Conservation (phyloP, 1,140 invertebrate genomes). For the Zaprionus gabonicus region DNA sequence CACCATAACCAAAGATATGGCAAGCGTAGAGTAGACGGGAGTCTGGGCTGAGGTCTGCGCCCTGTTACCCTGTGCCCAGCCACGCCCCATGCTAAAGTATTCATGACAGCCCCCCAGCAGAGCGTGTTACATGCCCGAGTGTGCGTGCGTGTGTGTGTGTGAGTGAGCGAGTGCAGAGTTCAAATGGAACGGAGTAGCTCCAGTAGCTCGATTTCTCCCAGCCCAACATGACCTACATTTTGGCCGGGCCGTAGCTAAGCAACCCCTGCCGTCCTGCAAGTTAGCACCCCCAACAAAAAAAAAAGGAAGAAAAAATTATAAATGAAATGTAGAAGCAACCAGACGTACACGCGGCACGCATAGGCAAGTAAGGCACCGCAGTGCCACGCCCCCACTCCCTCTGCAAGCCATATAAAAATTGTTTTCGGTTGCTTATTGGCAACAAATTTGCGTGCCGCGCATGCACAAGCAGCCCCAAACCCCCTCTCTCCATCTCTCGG, state of each 20-base stretch:
- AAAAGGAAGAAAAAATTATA: conserved; percentile 6
- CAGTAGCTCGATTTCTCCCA: conserved; percentile 28
- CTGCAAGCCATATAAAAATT: conserved; percentile 65
- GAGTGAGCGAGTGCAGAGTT: conserved; percentile 34
- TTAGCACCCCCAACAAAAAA: conserved; percentile 23
- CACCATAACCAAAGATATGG: conserved; percentile 22
- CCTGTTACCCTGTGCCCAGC: conserved; percentile 2
- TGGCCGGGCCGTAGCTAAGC: conserved; percentile 62
- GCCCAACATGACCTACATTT: conserved; percentile 74
- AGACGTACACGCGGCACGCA: conserved; percentile 68
- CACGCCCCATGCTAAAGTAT: conserved; percentile 52
- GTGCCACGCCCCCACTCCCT: neutral
- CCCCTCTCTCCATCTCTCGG: neutral
- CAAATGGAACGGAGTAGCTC: conserved; percentile 39
- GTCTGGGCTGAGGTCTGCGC: conserved; percentile 4
- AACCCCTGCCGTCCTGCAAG: conserved; percentile 43
- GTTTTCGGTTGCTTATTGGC: conserved; percentile 75
- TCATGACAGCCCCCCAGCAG: conserved; percentile 30
- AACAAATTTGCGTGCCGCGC: conserved; percentile 76
- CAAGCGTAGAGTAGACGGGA: conserved; percentile 15
- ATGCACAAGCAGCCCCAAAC: conserved; percentile 43
- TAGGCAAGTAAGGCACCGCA: conserved; percentile 46
- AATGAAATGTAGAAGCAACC: conserved; percentile 38
- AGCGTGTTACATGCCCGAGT: neutral
- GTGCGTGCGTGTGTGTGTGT: conserved; percentile 9